Conservation (phyloP, 2,113 vertebrate species). For the Ceratotherium simum region DNA sequence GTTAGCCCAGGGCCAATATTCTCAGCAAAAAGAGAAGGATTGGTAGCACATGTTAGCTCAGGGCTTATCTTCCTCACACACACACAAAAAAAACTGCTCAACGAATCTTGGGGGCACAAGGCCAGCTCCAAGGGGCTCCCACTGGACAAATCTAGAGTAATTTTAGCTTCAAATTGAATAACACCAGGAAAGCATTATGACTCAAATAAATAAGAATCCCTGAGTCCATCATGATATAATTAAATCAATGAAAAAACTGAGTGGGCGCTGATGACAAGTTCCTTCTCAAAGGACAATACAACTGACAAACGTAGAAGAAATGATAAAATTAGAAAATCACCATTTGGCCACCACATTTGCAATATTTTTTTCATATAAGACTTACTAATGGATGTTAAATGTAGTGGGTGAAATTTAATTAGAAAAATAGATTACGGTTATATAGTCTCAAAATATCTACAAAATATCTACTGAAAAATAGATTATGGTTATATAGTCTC, state of each 20-base stretch:
- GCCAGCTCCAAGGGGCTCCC: no score
- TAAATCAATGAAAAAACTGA: neutral
- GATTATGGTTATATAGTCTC: neutral
- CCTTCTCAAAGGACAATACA: neutral
- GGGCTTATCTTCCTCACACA: no score
- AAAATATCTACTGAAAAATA: neutral
- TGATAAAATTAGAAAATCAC: neutral
- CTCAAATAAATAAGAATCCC: neutral
- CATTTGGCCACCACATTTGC: neutral
- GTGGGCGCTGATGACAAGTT: neutral
- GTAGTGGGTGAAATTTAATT: neutral
- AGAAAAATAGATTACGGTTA: neutral
- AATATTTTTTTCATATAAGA: neutral
- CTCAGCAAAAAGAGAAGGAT: no score
- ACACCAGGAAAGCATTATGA: neutral
- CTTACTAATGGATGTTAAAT: neutral
- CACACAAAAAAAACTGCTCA: no score
- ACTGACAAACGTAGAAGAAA: neutral
- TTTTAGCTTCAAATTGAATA: neutral
- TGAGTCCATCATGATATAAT: neutral
- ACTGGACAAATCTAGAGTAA: no score
- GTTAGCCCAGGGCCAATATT: no score
- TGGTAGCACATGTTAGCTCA: no score
- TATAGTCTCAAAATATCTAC: neutral
- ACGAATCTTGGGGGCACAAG: no score